Base-by-base conservation (phyloP, 2,797 vertebrate genomes). In the Acanthurus lineatus region DNA sequence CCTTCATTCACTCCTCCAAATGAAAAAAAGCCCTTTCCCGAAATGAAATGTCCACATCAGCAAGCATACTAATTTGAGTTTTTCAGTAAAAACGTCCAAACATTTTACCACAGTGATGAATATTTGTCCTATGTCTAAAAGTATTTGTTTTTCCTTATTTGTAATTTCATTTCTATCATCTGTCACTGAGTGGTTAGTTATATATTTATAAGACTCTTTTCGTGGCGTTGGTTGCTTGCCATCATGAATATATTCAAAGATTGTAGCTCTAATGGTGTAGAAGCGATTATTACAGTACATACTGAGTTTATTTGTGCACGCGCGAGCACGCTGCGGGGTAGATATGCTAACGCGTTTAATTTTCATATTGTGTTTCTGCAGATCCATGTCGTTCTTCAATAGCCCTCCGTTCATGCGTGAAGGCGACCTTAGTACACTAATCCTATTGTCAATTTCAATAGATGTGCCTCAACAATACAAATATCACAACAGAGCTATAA, bases 31-130 rank as follows among this genome's bases (percentile, higher is more conserved):
- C 44, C 47, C 48, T 53, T 1, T 42, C 44, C 67, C 22, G 35
- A 72, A 69, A 83, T 73, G 42, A 84, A 76, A 79, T 6, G n/a
- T 82, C 81, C 61, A 70, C 76, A 78, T 71, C 64, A 65, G 44
- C 45, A n/a, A 59, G 22, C 73, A 84, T n/a, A 69, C 47, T 49
- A 49, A 79, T 73, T 77, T 1, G 28, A 73, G 22, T 60, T 72
- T 81, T 82, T 69, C 72, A 65, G 38, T 71, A 4, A 51, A 63
- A 83, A 82, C 58, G 57, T 40, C 78, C 63, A 89, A 83, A 86
- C 77, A 75, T 77, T 82, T 84, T 15, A 80, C 83, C 75, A 49
- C 78, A 79, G 80, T 35, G 77, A 81, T 84, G 82, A 84, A 79
- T 82, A 73, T 66, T 51, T 80, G 25, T 68, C 63, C 52, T 42